Base-by-base conservation (phyloP, 2,888 invertebrate species). In the Pammene aurita region DNA sequence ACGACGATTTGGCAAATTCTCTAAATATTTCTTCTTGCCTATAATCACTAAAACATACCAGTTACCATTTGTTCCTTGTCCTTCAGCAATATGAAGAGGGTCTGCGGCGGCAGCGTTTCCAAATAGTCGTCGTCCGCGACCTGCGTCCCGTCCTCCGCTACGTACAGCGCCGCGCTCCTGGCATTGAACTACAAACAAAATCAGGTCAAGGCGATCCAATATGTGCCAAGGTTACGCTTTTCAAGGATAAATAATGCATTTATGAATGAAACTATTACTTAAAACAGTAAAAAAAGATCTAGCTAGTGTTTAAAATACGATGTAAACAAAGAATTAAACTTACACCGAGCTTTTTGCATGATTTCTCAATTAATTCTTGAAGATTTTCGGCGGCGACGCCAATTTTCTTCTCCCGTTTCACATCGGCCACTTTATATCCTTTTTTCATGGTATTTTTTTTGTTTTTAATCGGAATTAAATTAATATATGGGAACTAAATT, bases 41-140 rank as follows among this genome's bases (percentile, higher is more conserved):
- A 35, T 50, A 56, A 35, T 63, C 54, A 44, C 9, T 56, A 70
- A 74, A 78, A 82, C 89, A 80, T 87, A 94, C 94, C 94, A 84
- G 93, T 94, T 83, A 94, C 92, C 86, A 94, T 94, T 78, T 90
- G 87, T 75, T 94, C 93, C 73, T 92, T 87, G 66, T 88, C 80
- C 72, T 87, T 87, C 65, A 93, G 88, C 55, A 94, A 84, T 70
- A 97, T 94, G 68, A 97, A 93, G 14, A 96, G 90, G 0, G 96
- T 96, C 84, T 97, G 97, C 0, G 96, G 88, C 60, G 96, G 95
- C 65, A 97, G 80, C 0, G 96, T 96, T 72, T 92, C 87, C 77
- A 97, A 95, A 83, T 97, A 97, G 42, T 96, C 96, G 75, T 97
- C 96, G 76, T 95, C 96, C 55, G 95, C 94, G 16, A 96, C 94